Percentiles rank a stretch among this genome's conserved stretches.
Evolutionary conservation across 2,797 vertebrate species (phyloP).

Genomic region (Sebastes kiyomatsui): DNA sequence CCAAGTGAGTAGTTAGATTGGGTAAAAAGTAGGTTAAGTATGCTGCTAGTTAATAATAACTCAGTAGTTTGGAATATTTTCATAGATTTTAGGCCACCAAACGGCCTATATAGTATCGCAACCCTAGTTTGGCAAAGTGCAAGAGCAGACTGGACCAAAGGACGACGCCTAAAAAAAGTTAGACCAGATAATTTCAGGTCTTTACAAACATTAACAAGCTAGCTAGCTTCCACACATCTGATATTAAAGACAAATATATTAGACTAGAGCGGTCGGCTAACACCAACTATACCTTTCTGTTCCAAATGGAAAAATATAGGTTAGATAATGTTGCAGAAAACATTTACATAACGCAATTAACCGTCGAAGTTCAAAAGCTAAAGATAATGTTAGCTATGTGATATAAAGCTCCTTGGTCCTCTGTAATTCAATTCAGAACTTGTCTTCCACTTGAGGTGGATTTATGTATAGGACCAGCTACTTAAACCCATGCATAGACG

Average conservation of each 20-base stretch:
- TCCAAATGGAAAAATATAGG: constrained; percentile 11
- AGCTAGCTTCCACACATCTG: constrained; percentile 41
- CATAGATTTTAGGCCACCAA: background rate
- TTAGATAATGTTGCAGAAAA: background rate
- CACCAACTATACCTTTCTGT: background rate
- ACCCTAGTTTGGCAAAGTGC: background rate
- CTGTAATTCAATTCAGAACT: too few relatives aligned
- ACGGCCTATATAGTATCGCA: background rate
- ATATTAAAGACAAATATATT: constrained; percentile 37
- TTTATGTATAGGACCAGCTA: too few relatives aligned
- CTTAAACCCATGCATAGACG: background rate
- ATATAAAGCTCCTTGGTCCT: constrained; percentile 54
- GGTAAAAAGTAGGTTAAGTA: background rate
- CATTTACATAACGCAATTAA: background rate
- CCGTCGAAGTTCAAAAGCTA: constrained; percentile 5
- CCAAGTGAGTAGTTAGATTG: background rate
- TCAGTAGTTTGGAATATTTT: background rate
- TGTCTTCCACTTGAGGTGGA: too few relatives aligned
- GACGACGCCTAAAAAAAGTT: constrained; percentile 42
- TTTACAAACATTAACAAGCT: constrained; percentile 38
- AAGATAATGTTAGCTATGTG: constrained; percentile 29
- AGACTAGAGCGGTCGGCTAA: background rate
- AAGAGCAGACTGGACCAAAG: background rate
- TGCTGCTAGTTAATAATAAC: background rate
- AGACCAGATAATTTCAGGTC: constrained; percentile 2